These are phyloP conservation scores for Pogonognathellus flavescens DNA, from an alignment of 1,140 invertebrate species.

Conservation along the genomic window DNA sequence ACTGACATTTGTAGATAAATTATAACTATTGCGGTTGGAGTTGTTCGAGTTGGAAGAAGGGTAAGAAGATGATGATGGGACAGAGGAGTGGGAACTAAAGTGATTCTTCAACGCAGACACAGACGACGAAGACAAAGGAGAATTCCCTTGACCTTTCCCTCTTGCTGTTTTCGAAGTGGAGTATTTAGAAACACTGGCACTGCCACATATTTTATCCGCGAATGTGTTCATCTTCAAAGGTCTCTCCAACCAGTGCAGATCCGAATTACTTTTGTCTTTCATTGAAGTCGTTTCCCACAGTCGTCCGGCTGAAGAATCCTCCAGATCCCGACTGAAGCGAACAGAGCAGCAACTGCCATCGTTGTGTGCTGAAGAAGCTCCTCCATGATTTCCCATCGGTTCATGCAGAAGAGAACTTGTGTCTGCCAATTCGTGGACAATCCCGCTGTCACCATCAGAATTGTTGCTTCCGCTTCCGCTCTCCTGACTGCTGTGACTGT, in stretches of 20 bases:
- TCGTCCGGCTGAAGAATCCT: not conserved
- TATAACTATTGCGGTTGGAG: not conserved
- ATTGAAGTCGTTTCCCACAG: constrained; percentile 19
- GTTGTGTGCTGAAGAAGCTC: not conserved
- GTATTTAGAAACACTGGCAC: constrained; percentile 10
- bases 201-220: constrained; percentile 5
- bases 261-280: not conserved
- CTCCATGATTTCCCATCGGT: constrained; percentile 70
- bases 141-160: not conserved
- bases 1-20: not conserved
- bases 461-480: constrained; percentile 60
- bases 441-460: constrained; percentile 80
- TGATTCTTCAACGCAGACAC: not conserved
- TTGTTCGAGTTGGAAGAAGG: no score
- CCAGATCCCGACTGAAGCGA: constrained; percentile 39
- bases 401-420: constrained; percentile 77
- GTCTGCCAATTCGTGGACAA: constrained; percentile 80
- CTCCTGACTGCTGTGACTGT: constrained; percentile 33
- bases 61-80: not conserved
- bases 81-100: not conserved
- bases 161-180: not conserved
- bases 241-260: constrained; percentile 2
- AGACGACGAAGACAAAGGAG: not conserved
- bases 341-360: constrained; percentile 57
- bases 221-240: constrained; percentile 27